Evolutionary conservation across 2,888 invertebrate genomes (phyloP), one percentile per base, ranked within the genome.

Genomic region (Brachyopa scutellaris): DNA sequence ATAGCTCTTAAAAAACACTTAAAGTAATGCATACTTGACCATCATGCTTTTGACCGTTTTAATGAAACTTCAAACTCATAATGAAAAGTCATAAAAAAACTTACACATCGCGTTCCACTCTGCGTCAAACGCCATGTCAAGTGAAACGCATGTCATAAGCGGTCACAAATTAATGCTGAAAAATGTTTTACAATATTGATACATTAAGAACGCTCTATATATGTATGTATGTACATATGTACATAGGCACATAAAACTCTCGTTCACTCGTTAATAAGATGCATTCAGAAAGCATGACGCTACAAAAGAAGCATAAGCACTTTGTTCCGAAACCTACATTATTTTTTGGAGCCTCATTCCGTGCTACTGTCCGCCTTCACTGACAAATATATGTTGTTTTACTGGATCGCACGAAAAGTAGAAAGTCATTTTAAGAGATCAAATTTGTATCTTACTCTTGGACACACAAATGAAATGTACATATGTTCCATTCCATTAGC

Each of bases 381-480:
- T 45, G 3, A 49, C 49, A 49, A 26, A 23, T 23, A 49, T 49
- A 49, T 49, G 9, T 33, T n/a, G 15, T 47, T 23, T 15, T 47
- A 49, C 6, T 31, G 31, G 45, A 61, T 61, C 45, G 31, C 21
- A 61, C 9, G 11, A 31, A 66, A 19, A 55, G 31, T 67, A 67
- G 67, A 67, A 57, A 67, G 67, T 67, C n/a, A 17, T 57, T 67
- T 45, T 11, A 15, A 17, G 49, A 36, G 36, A 62, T 36, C 36
- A 2, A 49, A 49, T 64, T 49, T 49, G 1, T 1, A 9, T 36
- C 6, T 21, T 13, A 19, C 29, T 59, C 40, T 61, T 31, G 31
- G 19, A 21, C 31, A 29, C 17, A 42, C 38, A 2, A 29, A 42
- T 42, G 9, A 8, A 31, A 29, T 11, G 19, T 31, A 42, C 8